These are phyloP conservation scores for Ceratosolen solmsi DNA, from an alignment of 1,140 invertebrate genomes.

Conservation along the genomic window DNA sequence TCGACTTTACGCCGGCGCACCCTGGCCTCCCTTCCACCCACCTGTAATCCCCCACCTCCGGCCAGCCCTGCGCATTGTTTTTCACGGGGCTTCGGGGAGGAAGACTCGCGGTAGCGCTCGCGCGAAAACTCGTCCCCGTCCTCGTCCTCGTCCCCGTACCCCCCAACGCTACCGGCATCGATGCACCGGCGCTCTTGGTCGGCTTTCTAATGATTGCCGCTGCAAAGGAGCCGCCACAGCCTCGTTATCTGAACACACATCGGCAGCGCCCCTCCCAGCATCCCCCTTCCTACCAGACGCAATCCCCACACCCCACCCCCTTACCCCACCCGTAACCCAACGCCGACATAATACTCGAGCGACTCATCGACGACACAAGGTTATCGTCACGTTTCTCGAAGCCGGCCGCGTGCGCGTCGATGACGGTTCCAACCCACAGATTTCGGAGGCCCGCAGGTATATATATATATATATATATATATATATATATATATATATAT, in stretches of 20 bases:
- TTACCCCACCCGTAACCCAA: not conserved
- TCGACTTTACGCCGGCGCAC: not conserved
- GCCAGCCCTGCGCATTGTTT: not conserved
- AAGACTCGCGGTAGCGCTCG: not conserved
- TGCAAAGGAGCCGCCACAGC: not conserved
- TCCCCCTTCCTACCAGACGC: no score
- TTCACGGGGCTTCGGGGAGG: no score
- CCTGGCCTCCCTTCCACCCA: not conserved
- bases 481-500: no score
- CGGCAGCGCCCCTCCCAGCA: not conserved
- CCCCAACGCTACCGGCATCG: not conserved
- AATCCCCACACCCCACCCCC: no score
- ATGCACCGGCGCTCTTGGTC: not conserved
- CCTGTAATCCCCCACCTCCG: no score
- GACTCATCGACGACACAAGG: not conserved
- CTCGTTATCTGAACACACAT: conserved; percentile 21
- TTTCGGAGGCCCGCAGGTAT: not conserved
- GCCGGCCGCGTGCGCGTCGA: not conserved
- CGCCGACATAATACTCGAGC: not conserved
- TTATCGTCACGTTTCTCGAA: not conserved
- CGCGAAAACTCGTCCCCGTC: conserved; percentile 9
- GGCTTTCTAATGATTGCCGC: not conserved
- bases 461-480: no score
- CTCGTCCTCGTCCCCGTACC: not conserved
- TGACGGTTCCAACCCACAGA: not conserved